Conservation (phyloP, 2,113 vertebrate species). For the Acinonyx jubatus region DNA sequence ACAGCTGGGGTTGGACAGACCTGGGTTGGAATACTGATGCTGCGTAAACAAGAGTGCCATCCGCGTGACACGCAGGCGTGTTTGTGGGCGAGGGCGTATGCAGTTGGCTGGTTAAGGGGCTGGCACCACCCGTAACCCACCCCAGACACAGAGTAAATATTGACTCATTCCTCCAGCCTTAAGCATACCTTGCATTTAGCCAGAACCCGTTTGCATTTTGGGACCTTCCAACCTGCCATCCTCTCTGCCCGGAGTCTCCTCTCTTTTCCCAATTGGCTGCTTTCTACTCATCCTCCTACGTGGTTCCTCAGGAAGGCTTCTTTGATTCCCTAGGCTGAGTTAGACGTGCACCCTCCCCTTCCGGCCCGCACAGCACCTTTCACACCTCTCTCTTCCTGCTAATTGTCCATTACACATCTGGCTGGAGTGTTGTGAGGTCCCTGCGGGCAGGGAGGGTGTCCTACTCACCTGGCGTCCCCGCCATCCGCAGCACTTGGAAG, state of each 20-base stretch:
- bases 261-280: not conserved
- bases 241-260: not conserved
- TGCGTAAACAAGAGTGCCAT: accelerated
- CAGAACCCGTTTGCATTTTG: not conserved
- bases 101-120: not conserved
- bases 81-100: accelerated
- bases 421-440: not conserved
- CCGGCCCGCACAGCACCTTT: not conserved
- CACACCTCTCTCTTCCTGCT: not conserved
- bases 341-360: accelerated
- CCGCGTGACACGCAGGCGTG: accelerated
- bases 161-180: not conserved
- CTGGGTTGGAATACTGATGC: not conserved
- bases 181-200: not conserved
- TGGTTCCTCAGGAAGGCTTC: not conserved
- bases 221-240: not conserved
- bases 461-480: accelerated
- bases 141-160: not conserved
- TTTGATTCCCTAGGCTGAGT: not conserved
- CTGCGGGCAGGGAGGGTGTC: not conserved
- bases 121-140: too few relatives aligned
- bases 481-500: not conserved
- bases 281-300: not conserved
- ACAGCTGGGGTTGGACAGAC: not conserved
- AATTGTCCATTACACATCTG: conserved; percentile 51